These are phyloP conservation scores for Champsocephalus gunnari DNA, from an alignment of 2,797 vertebrate species.

Conservation along the genomic window DNA sequence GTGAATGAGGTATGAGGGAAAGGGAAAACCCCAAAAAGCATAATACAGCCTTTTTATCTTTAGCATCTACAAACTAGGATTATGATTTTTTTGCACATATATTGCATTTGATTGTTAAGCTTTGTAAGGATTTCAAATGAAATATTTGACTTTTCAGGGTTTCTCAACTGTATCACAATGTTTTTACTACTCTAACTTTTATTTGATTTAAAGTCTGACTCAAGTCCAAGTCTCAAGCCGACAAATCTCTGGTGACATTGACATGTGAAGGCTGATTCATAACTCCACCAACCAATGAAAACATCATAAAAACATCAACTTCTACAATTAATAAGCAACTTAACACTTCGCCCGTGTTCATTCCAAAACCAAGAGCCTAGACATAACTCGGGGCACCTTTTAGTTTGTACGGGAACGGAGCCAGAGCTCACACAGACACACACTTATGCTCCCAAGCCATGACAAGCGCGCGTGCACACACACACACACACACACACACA, in stretches of 20 bases:
- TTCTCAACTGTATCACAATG: too few relatives aligned
- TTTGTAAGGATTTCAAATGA: too few relatives aligned
- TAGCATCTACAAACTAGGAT: too few relatives aligned
- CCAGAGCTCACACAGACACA: conserved; percentile 40
- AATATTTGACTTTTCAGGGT: too few relatives aligned
- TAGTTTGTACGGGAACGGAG: conserved; percentile 42
- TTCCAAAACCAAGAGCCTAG: conserved; percentile 40
- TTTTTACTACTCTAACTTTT: too few relatives aligned
- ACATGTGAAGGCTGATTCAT: conserved; percentile 2
- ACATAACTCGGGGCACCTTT: conserved; percentile 31
- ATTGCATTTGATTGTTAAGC: too few relatives aligned
- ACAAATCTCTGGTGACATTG: not conserved
- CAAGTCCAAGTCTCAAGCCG: not conserved
- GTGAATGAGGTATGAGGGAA: too few relatives aligned
- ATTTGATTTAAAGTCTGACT: not conserved
- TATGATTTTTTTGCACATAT: too few relatives aligned
- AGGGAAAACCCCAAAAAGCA: too few relatives aligned
- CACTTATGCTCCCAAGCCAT: conserved; percentile 18
- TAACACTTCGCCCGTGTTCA: conserved; percentile 24
- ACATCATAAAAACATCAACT: not conserved
- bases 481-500: too few relatives aligned
- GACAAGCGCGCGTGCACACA: conserved; percentile 6
- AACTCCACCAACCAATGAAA: conserved; percentile 1
- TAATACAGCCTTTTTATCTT: too few relatives aligned
- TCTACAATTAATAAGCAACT: conserved; percentile 32